Conservation (phyloP, 2,113 vertebrate species). For the Boulengeromyrus knoepffleri region DNA sequence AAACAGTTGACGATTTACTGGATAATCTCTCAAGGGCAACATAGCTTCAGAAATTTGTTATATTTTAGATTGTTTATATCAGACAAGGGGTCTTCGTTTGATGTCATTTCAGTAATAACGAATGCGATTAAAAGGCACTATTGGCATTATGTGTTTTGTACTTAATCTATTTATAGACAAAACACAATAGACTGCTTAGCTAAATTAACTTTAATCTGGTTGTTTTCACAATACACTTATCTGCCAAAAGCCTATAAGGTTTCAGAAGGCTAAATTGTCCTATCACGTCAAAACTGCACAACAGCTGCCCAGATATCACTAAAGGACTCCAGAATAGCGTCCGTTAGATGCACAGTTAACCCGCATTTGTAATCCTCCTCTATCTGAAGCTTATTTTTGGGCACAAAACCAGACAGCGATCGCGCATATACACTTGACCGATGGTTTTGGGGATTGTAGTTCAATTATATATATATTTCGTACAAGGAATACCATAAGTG, state of each 20-base stretch:
- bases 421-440: not conserved
- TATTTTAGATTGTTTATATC: not conserved
- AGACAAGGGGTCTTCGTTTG: not conserved
- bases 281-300: not conserved
- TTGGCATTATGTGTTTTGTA: not conserved
- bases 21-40: not conserved
- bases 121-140: not conserved
- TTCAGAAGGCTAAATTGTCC: not conserved
- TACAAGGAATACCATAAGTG: not conserved
- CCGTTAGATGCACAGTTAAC: not conserved
- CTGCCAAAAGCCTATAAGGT: not conserved
- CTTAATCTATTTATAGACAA: not conserved
- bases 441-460: conserved; percentile 18
- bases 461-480: not conserved
- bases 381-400: not conserved
- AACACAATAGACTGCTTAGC: not conserved
- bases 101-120: not conserved
- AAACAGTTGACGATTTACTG: not conserved
- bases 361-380: not conserved
- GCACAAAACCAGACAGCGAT: not conserved
- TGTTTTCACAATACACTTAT: not conserved
- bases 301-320: not conserved
- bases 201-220: not conserved
- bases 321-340: not conserved
- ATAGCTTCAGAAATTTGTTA: not conserved